phyloP scores from a whole-genome alignment of 92 coral and sea anemone genomes.

The Phenganax marumi region DNA sequence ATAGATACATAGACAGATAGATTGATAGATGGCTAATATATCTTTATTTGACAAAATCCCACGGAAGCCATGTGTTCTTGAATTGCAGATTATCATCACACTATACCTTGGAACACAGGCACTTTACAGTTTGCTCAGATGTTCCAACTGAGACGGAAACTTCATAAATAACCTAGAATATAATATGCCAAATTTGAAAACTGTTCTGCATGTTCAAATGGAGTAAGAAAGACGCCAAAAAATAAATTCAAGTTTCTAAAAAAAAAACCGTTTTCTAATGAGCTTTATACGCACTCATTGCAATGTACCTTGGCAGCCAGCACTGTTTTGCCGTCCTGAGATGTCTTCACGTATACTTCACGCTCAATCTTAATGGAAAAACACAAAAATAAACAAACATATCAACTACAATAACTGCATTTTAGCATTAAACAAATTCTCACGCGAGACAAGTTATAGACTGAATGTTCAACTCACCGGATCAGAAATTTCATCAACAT shows the following conservation, averaged over 20 bases:
- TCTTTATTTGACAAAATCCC: too few relatives aligned
- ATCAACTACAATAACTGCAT: too few relatives aligned
- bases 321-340: conserved; percentile 86
- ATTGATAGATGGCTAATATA: too few relatives aligned
- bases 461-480: conserved; percentile 9
- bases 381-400: background rate
- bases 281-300: background rate
- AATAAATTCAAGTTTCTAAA: background rate
- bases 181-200: background rate
- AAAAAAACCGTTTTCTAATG: background rate
- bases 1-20: too few relatives aligned
- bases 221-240: background rate
- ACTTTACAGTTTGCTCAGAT: conserved; percentile 21
- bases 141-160: conserved; percentile 29
- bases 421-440: too few relatives aligned
- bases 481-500: conserved; percentile 11
- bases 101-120: conserved; percentile 40
- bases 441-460: too few relatives aligned
- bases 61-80: too few relatives aligned
- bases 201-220: background rate
- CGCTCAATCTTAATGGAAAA: conserved; percentile 57
- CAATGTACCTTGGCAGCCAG: conserved; percentile 72
- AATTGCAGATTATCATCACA: background rate
- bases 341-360: conserved; percentile 68
- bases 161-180: conserved; percentile 30